These are phyloP conservation scores for Nomada ferruginata DNA, from an alignment of 2,888 invertebrate genomes.

Conservation along the genomic window DNA sequence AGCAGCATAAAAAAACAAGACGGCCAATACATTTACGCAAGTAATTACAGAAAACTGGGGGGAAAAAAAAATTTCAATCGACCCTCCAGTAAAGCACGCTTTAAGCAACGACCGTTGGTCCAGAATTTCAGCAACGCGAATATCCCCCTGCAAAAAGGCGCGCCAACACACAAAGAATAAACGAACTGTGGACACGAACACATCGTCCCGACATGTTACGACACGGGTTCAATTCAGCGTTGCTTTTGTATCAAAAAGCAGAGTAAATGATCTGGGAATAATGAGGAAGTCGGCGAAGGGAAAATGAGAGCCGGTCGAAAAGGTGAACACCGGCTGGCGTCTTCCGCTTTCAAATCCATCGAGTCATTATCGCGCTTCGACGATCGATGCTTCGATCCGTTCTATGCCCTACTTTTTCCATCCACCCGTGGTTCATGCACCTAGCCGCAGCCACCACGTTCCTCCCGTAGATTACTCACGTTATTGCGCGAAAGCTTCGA, in stretches of 20 bases:
- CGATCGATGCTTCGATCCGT: constrained; percentile 68
- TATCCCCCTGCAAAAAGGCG: background rate
- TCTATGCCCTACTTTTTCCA: constrained; percentile 64
- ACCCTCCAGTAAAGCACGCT: background rate
- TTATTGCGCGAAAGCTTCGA: constrained; percentile 63
- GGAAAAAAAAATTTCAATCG: background rate
- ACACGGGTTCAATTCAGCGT: constrained; percentile 22
- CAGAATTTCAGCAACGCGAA: constrained; percentile 5
- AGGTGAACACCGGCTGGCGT: constrained; percentile 60
- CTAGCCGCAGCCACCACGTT: constrained; percentile 25
- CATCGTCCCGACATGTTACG: background rate
- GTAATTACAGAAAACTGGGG: background rate
- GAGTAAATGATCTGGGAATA: constrained; percentile 67
- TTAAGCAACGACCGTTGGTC: background rate
- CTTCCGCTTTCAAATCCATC: constrained; percentile 72
- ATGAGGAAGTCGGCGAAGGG: constrained; percentile 61
- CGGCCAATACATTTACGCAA: background rate
- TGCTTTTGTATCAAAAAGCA: constrained; percentile 54
- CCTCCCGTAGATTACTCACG: constrained; percentile 64
- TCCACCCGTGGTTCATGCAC: background rate
- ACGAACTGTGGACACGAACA: constrained; percentile 3
- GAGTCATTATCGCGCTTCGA: constrained; percentile 68
- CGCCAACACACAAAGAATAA: background rate
- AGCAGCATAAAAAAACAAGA: too few species aligned
- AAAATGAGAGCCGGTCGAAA: constrained; percentile 67